These are phyloP conservation scores for Lacerta viridis DNA, from an alignment of 2,797 vertebrate genomes.

Conservation along the genomic window DNA sequence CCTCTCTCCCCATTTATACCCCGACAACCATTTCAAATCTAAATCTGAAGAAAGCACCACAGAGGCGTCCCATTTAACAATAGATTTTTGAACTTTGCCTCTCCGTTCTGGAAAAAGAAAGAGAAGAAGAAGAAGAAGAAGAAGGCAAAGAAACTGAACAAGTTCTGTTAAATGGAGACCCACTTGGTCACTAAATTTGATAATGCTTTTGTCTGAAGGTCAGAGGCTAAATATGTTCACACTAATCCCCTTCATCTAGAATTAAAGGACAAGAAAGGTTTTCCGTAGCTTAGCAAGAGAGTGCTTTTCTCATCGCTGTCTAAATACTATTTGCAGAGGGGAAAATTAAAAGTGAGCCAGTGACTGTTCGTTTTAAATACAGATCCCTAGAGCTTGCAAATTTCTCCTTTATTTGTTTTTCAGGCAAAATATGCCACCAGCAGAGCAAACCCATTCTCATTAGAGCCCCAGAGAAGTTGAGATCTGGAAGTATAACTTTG, in stretches of 20 bases:
- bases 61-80: slow-evolving; percentile 57
- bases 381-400: background rate
- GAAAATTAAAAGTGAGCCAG: slow-evolving; percentile 80
- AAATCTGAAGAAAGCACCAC: slow-evolving; percentile 7
- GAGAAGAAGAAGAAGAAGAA: slow-evolving; percentile 39
- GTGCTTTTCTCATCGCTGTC: slow-evolving; percentile 80
- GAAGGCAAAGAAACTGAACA: slow-evolving; percentile 56
- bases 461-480: background rate
- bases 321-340: slow-evolving; percentile 89
- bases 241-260: slow-evolving; percentile 93
- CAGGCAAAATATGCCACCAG: accelerated
- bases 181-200: slow-evolving; percentile 92
- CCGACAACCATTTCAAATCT: background rate
- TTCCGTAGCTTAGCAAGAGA: slow-evolving; percentile 86
- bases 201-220: slow-evolving; percentile 90
- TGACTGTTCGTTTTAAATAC: background rate
- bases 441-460: accelerated
- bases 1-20: background rate
- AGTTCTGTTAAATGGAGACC: slow-evolving; percentile 69
- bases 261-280: slow-evolving; percentile 91
- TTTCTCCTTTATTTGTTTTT: slow-evolving; percentile 1
- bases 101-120: background rate
- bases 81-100: slow-evolving; percentile 35
- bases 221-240: slow-evolving; percentile 94
- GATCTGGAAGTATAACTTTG: background rate